Percentiles rank a stretch among this genome's conserved stretches.
These are phyloP conservation scores for Leptinotarsa defecta DNA, from an alignment of 1,140 invertebrate genomes.

Conservation along the genomic window DNA sequence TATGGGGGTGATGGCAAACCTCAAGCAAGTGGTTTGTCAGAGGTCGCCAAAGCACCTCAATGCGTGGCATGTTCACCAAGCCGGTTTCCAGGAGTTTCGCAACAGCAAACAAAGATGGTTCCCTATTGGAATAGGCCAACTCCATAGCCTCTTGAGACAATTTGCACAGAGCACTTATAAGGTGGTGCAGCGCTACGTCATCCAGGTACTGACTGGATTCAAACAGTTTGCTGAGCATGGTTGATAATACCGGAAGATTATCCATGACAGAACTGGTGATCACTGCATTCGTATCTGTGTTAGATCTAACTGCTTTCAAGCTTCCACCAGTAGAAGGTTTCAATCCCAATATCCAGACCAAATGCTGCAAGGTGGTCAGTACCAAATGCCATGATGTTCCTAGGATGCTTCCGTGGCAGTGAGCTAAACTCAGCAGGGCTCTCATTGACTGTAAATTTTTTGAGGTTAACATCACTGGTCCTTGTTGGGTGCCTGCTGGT, in stretches of 20 bases:
- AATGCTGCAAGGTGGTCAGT: slow-evolving; percentile 91
- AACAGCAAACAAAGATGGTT: slow-evolving; percentile 95
- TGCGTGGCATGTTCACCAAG: slow-evolving; percentile 88
- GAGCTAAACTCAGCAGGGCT: slow-evolving; percentile 84
- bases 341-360: slow-evolving; percentile 98
- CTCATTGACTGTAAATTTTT: slow-evolving; percentile 97
- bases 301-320: slow-evolving; percentile 75
- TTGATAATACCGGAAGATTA: slow-evolving; percentile 89
- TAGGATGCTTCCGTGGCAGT: slow-evolving; percentile 89
- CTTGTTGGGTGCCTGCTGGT: slow-evolving; percentile 79
- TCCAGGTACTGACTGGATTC: slow-evolving; percentile 93
- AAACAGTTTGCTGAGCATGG: slow-evolving; percentile 91
- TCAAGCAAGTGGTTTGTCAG: slow-evolving; percentile 95
- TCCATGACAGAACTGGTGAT: slow-evolving; percentile 95
- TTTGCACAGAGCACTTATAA: slow-evolving; percentile 96
- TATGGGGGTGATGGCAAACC: slow-evolving; percentile 94
- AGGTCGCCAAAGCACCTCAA: slow-evolving; percentile 94
- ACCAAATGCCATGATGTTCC: slow-evolving; percentile 95
- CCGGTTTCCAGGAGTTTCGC: slow-evolving; percentile 97
- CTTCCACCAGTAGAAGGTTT: slow-evolving; percentile 92
- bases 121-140: slow-evolving; percentile 92
- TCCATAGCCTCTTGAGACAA: slow-evolving; percentile 97
- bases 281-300: slow-evolving; percentile 84
- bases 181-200: slow-evolving; percentile 69
- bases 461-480: slow-evolving; percentile 97